These are phyloP conservation scores for Chlorospingus semifuscus DNA, from an alignment of 2,797 vertebrate genomes.

Conservation along the genomic window DNA sequence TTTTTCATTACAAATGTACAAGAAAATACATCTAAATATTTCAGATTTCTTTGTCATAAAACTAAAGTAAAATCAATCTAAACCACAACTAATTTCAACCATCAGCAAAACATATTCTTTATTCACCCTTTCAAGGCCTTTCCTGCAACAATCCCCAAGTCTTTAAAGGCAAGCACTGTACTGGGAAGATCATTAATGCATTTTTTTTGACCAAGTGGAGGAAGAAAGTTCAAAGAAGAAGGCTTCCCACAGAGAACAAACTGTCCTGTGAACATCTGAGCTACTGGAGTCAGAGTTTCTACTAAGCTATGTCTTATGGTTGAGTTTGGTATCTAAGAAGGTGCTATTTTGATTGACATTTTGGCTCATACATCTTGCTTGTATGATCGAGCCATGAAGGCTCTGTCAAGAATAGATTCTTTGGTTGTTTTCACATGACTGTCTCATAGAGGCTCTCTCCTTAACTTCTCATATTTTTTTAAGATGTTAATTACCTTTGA, in stretches of 20 bases:
- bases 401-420: background rate
- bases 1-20: background rate
- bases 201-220: background rate
- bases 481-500: background rate
- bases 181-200: background rate
- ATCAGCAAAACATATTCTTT: background rate
- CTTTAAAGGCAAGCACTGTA: background rate
- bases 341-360: background rate
- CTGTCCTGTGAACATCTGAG: background rate
- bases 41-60: background rate
- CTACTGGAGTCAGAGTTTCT: background rate
- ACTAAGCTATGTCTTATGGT: background rate
- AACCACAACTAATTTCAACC: background rate
- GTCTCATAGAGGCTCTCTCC: background rate
- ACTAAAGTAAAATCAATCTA: conserved; percentile 3
- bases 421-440: background rate
- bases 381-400: accelerated
- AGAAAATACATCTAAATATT: background rate
- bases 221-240: background rate
- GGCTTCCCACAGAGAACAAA: background rate
- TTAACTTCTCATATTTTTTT: background rate
- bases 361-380: background rate
- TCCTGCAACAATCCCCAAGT: background rate
- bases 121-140: background rate
- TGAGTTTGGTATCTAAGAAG: background rate